Evolutionary conservation across 2,797 vertebrate species (phyloP).

Genomic region (Cyprinella venusta): DNA sequence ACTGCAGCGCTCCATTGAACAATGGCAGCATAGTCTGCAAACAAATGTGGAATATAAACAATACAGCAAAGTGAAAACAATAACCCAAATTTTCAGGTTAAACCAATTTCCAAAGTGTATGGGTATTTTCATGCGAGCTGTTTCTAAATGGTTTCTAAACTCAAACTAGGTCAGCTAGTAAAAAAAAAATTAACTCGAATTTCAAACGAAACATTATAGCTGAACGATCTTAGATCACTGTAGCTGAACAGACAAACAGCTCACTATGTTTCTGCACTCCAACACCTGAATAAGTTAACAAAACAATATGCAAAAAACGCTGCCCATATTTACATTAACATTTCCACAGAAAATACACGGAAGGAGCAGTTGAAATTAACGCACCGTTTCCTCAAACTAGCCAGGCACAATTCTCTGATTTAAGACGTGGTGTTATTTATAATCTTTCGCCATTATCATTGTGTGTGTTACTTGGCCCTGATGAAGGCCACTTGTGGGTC

Average conservation of each 20-base stretch:
- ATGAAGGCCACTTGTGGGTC: no score
- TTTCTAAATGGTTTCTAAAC: constrained; percentile 13
- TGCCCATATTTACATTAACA: constrained; percentile 48
- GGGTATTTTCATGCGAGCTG: neutral
- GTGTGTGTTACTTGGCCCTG: no score
- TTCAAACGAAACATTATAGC: neutral
- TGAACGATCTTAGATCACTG: neutral
- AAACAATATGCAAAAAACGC: constrained; percentile 24
- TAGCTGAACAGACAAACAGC: neutral
- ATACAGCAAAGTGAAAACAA: neutral
- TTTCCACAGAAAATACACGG: constrained; percentile 47
- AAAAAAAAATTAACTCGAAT: neutral
- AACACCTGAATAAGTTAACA: constrained; percentile 44
- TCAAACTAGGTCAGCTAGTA: neutral
- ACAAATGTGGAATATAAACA: neutral
- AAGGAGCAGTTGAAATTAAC: neutral
- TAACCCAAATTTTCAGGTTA: neutral
- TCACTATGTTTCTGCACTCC: neutral
- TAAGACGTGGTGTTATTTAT: no score
- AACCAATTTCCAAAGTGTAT: neutral
- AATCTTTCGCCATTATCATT: no score
- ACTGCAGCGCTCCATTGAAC: neutral
- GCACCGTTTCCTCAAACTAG: constrained; percentile 19
- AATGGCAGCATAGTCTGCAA: neutral
- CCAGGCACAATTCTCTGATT: neutral